These are phyloP conservation scores for Hestina assimilis DNA, from an alignment of 1,140 invertebrate species.

Conservation along the genomic window DNA sequence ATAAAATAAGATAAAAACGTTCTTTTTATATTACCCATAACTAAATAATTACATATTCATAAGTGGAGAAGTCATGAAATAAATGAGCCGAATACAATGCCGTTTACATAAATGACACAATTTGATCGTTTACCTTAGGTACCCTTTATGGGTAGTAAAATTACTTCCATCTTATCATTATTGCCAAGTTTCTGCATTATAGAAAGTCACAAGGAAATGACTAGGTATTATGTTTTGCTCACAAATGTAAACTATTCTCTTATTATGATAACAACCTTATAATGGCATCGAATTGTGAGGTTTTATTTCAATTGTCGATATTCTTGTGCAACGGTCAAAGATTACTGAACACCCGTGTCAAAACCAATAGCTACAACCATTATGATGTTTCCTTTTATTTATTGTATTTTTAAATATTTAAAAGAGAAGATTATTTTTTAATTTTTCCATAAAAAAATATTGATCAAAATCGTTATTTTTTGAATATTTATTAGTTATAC, in stretches of 20 bases:
- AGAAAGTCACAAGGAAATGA: slow-evolving; percentile 49
- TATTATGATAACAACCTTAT: slow-evolving; percentile 56
- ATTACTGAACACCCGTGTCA: too few relatives aligned
- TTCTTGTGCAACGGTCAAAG: too few relatives aligned
- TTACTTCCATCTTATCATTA: slow-evolving; percentile 35
- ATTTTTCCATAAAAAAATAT: too few relatives aligned
- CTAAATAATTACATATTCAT: too few relatives aligned
- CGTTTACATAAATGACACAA: slow-evolving; percentile 25
- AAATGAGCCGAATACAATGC: slow-evolving; percentile 16
- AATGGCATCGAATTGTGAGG: slow-evolving; percentile 4
- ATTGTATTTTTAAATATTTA: too few relatives aligned
- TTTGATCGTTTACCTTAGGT: slow-evolving; percentile 20
- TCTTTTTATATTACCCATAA: too few relatives aligned
- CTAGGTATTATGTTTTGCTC: slow-evolving; percentile 47
- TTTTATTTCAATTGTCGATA: slow-evolving; percentile 11
- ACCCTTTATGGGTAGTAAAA: slow-evolving; percentile 29
- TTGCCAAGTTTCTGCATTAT: slow-evolving; percentile 42
- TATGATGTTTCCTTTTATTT: too few relatives aligned
- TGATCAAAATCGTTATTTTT: too few relatives aligned
- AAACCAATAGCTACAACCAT: too few relatives aligned
- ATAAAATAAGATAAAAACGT: too few relatives aligned
- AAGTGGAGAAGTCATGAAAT: neutral
- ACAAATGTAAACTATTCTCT: slow-evolving; percentile 46
- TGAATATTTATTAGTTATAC: too few relatives aligned
- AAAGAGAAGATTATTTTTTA: too few relatives aligned